Conservation (phyloP, 2,113 vertebrate species). For the Ctenodactylus gundi region DNA sequence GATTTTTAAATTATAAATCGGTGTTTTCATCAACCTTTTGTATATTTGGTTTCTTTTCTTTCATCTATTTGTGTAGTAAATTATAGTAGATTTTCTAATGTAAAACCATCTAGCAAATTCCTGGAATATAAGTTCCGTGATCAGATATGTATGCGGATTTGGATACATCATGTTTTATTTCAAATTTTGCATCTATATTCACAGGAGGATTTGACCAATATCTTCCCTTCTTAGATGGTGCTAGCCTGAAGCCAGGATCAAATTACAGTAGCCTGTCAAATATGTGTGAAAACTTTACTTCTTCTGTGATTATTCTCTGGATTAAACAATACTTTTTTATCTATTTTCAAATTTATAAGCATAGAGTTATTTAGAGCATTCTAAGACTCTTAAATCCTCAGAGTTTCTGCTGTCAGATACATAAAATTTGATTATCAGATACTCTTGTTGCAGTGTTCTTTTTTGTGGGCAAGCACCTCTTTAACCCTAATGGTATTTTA, state of each 20-base stretch:
- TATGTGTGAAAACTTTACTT: not conserved
- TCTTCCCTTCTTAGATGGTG: constrained; percentile 17
- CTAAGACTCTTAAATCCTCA: not conserved
- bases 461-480: not conserved
- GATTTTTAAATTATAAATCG: not conserved
- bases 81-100: not conserved
- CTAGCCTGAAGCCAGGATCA: not conserved
- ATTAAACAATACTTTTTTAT: not conserved
- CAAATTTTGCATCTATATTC: not conserved
- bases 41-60: not conserved
- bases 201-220: not conserved
- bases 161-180: not conserved
- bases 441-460: not conserved
- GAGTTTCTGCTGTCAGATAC: not conserved
- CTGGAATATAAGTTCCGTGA: not conserved
- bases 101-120: not conserved
- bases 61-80: not conserved
- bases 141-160: not conserved
- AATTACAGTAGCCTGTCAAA: not conserved
- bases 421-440: not conserved
- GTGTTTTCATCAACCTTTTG: not conserved
- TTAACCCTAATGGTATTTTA: not conserved
- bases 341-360: not conserved
- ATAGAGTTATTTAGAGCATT: not conserved
- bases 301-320: not conserved